These are phyloP conservation scores for Eunapius fragilis DNA, from an alignment of 37 sponge, comb jelly and placozoan genomes.

Conservation along the genomic window DNA sequence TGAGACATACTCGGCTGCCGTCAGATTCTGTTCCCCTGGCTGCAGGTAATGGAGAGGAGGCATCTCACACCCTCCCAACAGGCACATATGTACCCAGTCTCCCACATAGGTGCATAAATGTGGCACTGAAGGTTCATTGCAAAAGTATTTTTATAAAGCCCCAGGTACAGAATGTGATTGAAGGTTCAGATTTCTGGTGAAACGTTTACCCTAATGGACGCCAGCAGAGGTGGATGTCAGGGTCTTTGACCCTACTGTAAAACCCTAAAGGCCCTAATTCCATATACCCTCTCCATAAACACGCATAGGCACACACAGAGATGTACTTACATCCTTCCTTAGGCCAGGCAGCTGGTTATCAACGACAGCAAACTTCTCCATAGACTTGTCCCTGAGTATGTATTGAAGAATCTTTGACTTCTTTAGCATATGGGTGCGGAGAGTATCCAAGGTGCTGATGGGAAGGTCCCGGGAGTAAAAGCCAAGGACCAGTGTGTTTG, in stretches of 20 bases:
- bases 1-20: conserved; percentile 60
- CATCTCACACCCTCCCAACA: background rate
- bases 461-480: conserved; percentile 65
- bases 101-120: too few relatives aligned
- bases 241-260: too few relatives aligned
- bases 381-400: conserved; percentile 44
- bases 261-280: too few relatives aligned
- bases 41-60: conserved; percentile 17
- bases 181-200: too few relatives aligned
- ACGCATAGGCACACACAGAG: conserved; percentile 2
- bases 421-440: conserved; percentile 34
- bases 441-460: conserved; percentile 20
- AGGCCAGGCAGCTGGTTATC: conserved; percentile 48
- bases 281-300: too few relatives aligned
- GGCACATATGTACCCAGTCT: too few relatives aligned
- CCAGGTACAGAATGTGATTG: too few relatives aligned
- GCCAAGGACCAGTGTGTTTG: conserved; percentile 97
- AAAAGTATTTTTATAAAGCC: too few relatives aligned
- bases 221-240: too few relatives aligned
- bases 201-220: too few relatives aligned
- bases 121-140: too few relatives aligned
- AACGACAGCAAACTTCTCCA: conserved; percentile 64
- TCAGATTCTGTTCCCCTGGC: conserved; percentile 62
- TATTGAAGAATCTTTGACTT: conserved; percentile 46
- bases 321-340: conserved; percentile 59